Percentiles rank a stretch among this genome's conserved stretches.
Evolutionary conservation across 2,888 invertebrate genomes (phyloP).

Genomic region (Ditylenchus weischeri): DNA sequence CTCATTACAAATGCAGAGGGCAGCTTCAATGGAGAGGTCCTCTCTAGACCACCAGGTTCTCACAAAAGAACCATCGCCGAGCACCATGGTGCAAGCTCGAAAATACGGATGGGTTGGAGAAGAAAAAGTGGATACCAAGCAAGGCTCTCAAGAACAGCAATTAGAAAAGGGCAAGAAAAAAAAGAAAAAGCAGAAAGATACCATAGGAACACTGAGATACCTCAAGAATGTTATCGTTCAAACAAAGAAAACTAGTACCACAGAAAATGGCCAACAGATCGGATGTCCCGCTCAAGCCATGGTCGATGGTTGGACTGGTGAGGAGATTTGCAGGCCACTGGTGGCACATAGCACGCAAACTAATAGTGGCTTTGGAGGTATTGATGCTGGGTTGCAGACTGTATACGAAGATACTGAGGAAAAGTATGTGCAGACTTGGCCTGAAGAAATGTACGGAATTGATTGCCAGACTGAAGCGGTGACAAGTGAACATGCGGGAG

Average conservation of each 20-base stretch:
- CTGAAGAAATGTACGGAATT: no score
- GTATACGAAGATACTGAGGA: no score
- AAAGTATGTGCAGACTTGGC: no score
- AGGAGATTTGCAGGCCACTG: no score
- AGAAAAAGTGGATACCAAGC: background rate
- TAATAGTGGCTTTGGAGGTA: no score
- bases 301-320: background rate
- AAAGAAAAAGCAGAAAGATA: conserved; percentile 9
- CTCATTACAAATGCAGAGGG: conserved; percentile 21
- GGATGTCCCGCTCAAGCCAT: conserved; percentile 2
- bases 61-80: no score
- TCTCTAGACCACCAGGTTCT: conserved; percentile 4
- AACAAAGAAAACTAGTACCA: background rate
- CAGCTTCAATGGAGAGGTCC: conserved; percentile 11
- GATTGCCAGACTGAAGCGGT: no score
- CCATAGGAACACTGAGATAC: conserved; percentile 9
- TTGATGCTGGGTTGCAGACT: no score
- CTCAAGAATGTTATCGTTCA: conserved; percentile 16
- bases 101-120: background rate
- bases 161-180: background rate
- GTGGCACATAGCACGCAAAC: no score
- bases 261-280: background rate
- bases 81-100: background rate
- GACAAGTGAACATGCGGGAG: no score
- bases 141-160: background rate